Evolutionary conservation across 2,113 vertebrate species (phyloP), one percentile per base, ranked within the genome.

Genomic region (Morone saxatilis): DNA sequence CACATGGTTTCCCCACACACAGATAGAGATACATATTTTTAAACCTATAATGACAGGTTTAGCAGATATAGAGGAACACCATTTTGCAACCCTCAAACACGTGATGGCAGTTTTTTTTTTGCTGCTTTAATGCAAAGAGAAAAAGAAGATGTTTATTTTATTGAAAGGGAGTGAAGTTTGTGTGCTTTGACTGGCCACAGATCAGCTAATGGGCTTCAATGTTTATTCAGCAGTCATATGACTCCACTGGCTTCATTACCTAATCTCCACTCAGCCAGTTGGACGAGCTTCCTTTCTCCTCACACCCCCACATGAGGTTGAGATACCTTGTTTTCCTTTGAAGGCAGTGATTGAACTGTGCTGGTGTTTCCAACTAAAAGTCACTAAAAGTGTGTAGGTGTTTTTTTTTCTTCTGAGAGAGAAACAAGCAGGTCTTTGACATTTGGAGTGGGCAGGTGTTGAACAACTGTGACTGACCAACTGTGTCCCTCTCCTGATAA

Each of bases 141-240:
- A 41, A 66, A 59, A 50, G 9, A 59, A 50, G 1, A 41, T 22
- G 9, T 60, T 62, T 50, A 59, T 45, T 73, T 47, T 19, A 71
- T 60, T 71, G 0, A 12, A 17, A 59, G 19, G 1, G 31, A 69
- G 25, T 22, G 17, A 12, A 10, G 38, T 40, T n/a, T 75, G 50
- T 11, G 20, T 40, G n/a, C 25, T 48, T 65, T 50, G 31, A 57
- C 22, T 57, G 56, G 13, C 11, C 14, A 25, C 12, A 76, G 78
- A 31, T 78, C 71, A 83, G 74, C 50, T 51, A 59, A 79, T 51
- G 22, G 56, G 50, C 38, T 2, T 6, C 17, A 31, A 38, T 73
- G 62, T 71, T 83, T 53, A 79, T 57, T 75, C 77, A 90, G 81
- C 83, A 54, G 85, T 89, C 85, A 80, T 67, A 78, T 76, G 75